Evolutionary conservation across 1,140 invertebrate species (phyloP), one percentile per base, ranked within the genome.

Genomic region (Subanguina moxae): DNA sequence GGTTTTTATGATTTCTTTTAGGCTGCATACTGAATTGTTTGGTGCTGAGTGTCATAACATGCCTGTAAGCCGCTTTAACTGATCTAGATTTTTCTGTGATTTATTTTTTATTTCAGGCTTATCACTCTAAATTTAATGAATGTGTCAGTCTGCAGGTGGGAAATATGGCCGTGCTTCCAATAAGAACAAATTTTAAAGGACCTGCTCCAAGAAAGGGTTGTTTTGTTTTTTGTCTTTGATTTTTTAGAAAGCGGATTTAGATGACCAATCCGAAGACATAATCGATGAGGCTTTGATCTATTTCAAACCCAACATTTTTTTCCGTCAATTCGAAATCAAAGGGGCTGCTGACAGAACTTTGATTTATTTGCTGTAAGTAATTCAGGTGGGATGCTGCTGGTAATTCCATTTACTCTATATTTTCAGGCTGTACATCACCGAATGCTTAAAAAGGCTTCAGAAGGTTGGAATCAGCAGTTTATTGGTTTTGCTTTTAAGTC

Each of bases 241-340:
- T 23, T 64, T 25, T 5, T 63, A 57, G 64, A 15, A 72, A 46
- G n/a, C 52, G 15, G 1, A 57, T 21, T 64, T 45, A 73, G 48
- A 63, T 64, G 57, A 61, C 42, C 32, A 62, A 19, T 27, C 75
- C 1, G 68, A 64, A 23, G 96, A 99, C 84, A 92, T 98, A 73
- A 92, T 99, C 73, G 95, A 99, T 86, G 96, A 98, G 87, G 90
- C 94, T 30, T 85, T 99, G 11, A 91, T 90, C 81, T 98, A 89
- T 83, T 99, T 99, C 84, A 97, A 95, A 86, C 93, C 96, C 1
- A 98, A 98, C 86, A 94, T 99, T 8, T 98, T 99, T 84, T 98
- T 98, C 83, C 89, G 93, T 74, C 97, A 93, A 52, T 98, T 96
- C 84, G 94, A 98, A 91, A 86, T 76, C 67, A 68, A 78, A 63